Conservation (phyloP, 2,888 invertebrate species). For the Teleogryllus oceanicus region DNA sequence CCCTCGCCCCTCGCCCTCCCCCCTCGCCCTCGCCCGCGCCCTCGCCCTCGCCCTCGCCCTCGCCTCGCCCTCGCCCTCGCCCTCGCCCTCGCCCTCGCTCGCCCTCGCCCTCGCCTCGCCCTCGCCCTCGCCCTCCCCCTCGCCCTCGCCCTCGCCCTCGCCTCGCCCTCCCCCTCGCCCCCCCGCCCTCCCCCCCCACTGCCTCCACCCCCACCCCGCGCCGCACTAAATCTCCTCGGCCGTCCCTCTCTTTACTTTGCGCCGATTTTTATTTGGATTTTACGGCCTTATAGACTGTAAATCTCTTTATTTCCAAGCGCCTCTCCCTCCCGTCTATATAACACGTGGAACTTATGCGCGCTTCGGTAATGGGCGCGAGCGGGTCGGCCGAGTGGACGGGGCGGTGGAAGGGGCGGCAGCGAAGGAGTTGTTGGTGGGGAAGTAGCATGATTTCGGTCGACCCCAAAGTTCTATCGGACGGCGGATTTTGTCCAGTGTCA, state of each 20-base stretch:
- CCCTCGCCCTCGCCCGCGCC: no score
- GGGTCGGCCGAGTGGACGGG: neutral
- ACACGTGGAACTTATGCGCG: neutral
- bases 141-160: neutral
- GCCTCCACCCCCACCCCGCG: neutral
- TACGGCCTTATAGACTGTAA: slow-evolving; percentile 28
- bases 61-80: no score
- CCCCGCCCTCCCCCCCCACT: neutral
- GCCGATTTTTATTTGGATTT: slow-evolving; percentile 26
- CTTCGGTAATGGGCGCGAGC: neutral
- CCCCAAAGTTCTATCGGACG: no score
- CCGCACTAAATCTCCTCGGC: slow-evolving; percentile 19
- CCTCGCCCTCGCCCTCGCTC: no score
- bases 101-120: neutral
- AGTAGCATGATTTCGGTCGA: no score
- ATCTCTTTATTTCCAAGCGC: slow-evolving; percentile 26
- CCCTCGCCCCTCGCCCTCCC: no score
- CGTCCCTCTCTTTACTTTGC: slow-evolving; percentile 27
- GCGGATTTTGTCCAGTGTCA: no score
- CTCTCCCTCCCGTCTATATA: slow-evolving; percentile 3
- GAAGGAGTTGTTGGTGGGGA: no score
- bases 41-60: no score
- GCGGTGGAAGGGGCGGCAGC: no score
- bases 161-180: neutral
- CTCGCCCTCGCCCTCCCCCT: neutral